phyloP scores from a whole-genome alignment of 2,888 invertebrate species.

The Busseola fusca region DNA sequence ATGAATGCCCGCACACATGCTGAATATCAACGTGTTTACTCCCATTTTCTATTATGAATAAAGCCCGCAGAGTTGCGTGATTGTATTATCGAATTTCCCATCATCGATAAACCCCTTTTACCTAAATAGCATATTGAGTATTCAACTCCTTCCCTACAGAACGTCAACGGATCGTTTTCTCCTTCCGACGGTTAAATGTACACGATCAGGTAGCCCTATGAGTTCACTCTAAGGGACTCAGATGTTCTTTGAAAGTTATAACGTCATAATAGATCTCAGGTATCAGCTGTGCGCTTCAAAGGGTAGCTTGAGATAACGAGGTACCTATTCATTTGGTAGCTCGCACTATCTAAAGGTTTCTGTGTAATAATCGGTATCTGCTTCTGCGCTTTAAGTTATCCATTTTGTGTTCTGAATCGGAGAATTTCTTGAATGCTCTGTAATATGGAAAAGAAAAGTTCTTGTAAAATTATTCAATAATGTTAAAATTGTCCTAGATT shows the following conservation, averaged over 20 bases:
- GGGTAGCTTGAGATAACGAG: slow-evolving; percentile 65
- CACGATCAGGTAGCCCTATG: slow-evolving; percentile 65
- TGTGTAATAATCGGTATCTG: slow-evolving; percentile 24
- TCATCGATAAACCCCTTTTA: slow-evolving; percentile 84
- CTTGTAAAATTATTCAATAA: neutral
- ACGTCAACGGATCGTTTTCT: slow-evolving; percentile 64
- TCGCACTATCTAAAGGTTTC: slow-evolving; percentile 24
- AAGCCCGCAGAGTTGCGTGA: slow-evolving; percentile 70
- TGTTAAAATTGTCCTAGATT: neutral
- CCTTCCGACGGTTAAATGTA: slow-evolving; percentile 40
- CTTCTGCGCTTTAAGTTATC: slow-evolving; percentile 9
- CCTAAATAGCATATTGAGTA: slow-evolving; percentile 81
- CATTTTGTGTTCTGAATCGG: neutral
- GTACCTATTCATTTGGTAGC: slow-evolving; percentile 57
- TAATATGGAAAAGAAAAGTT: neutral
- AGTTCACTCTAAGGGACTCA: slow-evolving; percentile 59
- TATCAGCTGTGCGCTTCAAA: slow-evolving; percentile 63
- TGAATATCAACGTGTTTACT: slow-evolving; percentile 67
- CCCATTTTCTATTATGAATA: slow-evolving; percentile 72
- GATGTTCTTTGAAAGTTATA: slow-evolving; percentile 71
- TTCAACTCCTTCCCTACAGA: slow-evolving; percentile 72
- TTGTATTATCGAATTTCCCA: slow-evolving; percentile 77
- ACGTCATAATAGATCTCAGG: slow-evolving; percentile 68
- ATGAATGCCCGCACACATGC: slow-evolving; percentile 54
- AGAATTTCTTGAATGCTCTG: neutral